Base-by-base conservation (phyloP, 2,888 invertebrate species). In the Lamproptera curius region DNA sequence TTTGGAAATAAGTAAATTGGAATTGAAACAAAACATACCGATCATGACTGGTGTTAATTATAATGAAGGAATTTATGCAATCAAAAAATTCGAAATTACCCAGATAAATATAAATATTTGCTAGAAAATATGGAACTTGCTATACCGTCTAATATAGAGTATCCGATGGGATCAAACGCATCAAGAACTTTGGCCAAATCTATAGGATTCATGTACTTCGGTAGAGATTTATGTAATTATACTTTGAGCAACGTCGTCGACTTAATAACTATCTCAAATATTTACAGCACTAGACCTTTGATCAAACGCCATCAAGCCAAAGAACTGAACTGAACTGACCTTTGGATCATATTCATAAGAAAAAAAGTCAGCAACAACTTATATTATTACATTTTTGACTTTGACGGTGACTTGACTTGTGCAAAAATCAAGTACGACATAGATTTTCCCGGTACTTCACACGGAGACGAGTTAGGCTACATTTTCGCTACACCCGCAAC, bases 41-140 rank as follows among this genome's bases (percentile, higher is more conserved):
- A 65, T 79, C 55, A 58, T 85, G 37, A 59, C 68, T 9, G 79
- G 82, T 14, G 61, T 78, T 10, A 79, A 74, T 40, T 61, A 70
- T 14, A 65, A 74, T 48, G 84, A 83, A 61, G 76, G 77, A 3
- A 46, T 61, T 13, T 56, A 55, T 34, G 55, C 60, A 39, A 41
- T 58, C 42, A 56, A 54, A 1, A 44, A 47, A 23, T 40, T 59
- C 31, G 43, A 38, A 16, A 45, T n/a, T n/a, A 59, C 16, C 15
- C 1, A 1, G 39, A 23, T 16, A 20, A 61, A 11, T 23, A 55
- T n/a, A 49, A 59, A n/a, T n/a, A n/a, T n/a, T 40, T 65, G n/a
- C 57, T 60, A 35, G 54, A 60, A 37, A 58, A 65, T 38, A 56
- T 59, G 46, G 55, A 63, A 50, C 47, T 56, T 15, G 57, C 60